phyloP scores from a whole-genome alignment of 35 echinoderm and acorn worm genomes.

The Diadema setosum region DNA sequence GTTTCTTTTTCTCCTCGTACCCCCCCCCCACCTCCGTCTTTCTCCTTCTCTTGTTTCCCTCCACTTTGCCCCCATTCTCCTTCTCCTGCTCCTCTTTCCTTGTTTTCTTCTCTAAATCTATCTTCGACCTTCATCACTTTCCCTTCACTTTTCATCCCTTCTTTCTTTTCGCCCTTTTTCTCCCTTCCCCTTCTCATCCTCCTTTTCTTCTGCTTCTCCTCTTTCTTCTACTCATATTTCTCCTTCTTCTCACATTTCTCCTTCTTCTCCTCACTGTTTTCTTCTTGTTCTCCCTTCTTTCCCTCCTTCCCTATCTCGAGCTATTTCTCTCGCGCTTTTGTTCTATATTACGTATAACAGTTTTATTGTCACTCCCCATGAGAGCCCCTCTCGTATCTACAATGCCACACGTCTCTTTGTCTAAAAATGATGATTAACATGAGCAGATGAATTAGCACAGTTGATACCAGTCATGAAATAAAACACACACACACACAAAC shows the following conservation, averaged over 20 bases:
- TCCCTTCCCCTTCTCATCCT: neutral
- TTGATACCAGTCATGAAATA: no score
- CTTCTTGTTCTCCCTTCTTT: neutral
- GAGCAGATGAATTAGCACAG: no score
- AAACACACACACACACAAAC: no score
- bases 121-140: neutral
- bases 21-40: neutral
- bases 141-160: neutral
- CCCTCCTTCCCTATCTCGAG: no score
- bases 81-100: neutral
- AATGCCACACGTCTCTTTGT: no score
- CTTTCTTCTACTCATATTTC: neutral
- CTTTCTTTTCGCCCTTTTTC: neutral
- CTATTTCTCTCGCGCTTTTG: no score
- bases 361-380: no score
- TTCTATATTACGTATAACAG: no score
- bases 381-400: no score
- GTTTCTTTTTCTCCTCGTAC: neutral
- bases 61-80: neutral
- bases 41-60: neutral
- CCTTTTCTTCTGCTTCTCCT: neutral
- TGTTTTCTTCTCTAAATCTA: neutral
- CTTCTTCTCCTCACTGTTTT: neutral
- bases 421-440: no score
- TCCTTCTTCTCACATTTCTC: neutral